A percentile compares a stretch with the other conserved stretches of the same genome.
Evolutionary conservation across 2,797 vertebrate genomes (phyloP).

Genomic region (Monodelphis domestica): DNA sequence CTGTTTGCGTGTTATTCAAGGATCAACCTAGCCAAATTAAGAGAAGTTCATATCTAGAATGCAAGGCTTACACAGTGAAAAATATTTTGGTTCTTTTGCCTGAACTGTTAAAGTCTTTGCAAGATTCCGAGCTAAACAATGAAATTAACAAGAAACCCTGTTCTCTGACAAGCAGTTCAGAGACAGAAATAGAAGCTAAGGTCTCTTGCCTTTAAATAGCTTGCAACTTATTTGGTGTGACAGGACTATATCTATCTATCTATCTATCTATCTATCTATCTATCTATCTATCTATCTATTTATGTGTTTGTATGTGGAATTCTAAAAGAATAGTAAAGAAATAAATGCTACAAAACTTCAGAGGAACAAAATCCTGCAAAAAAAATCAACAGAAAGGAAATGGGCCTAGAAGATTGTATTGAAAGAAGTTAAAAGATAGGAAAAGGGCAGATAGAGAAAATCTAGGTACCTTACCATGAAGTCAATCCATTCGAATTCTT

Average conservation of each 20-base stretch:
- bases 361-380: constrained; percentile 2
- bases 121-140: background rate
- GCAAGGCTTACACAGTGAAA: background rate
- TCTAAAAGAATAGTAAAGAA: background rate
- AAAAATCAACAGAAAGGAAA: background rate
- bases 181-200: background rate
- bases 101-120: background rate
- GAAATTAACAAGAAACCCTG: background rate
- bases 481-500: background rate
- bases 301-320: background rate
- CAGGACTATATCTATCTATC: background rate
- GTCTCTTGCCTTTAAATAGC: background rate
- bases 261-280: too few species aligned
- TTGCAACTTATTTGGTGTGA: background rate
- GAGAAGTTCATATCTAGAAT: background rate
- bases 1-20: background rate
- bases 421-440: constrained; percentile 26
- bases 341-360: background rate
- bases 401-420: background rate
- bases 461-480: constrained; percentile 19
- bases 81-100: background rate
- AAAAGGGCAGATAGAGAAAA: background rate
- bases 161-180: background rate
- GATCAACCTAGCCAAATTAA: background rate
- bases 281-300: too few species aligned